These are phyloP conservation scores for Neostethus bicornis DNA, from an alignment of 2,797 vertebrate species.

Conservation along the genomic window DNA sequence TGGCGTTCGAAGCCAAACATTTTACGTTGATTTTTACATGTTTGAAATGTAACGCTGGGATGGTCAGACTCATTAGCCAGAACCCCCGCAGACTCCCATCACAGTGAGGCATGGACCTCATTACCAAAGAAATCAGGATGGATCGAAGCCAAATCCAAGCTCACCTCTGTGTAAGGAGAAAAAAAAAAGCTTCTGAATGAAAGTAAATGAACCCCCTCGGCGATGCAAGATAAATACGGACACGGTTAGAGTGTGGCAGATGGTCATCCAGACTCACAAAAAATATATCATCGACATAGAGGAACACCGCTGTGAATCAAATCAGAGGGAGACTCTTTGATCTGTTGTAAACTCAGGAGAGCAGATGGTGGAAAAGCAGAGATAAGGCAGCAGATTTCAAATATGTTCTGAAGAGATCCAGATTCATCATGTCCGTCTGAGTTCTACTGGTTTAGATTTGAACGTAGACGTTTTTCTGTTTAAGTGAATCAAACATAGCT, in stretches of 20 bases:
- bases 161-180: constrained; percentile 32
- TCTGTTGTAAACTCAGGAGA: constrained; percentile 45
- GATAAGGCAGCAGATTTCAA: constrained; percentile 27
- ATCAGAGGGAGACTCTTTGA: constrained; percentile 29
- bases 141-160: constrained; percentile 47
- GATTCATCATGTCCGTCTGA: constrained; percentile 16
- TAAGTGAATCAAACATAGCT: too few species aligned
- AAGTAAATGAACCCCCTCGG: constrained; percentile 21
- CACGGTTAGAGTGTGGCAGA: constrained; percentile 36
- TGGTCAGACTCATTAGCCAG: constrained; percentile 63
- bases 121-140: constrained; percentile 59
- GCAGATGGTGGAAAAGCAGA: constrained; percentile 49
- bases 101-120: constrained; percentile 60
- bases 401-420: neutral
- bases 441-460: constrained; percentile 2
- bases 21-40: constrained; percentile 45
- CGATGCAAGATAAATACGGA: constrained; percentile 44
- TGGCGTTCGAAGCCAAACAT: constrained; percentile 49
- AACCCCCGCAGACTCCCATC: constrained; percentile 52
- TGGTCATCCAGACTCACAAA: constrained; percentile 33
- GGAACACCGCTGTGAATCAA: constrained; percentile 45
- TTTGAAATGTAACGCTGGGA: constrained; percentile 37
- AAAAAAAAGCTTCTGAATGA: constrained; percentile 30
- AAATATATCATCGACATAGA: constrained; percentile 34
- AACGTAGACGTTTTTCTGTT: too few species aligned